Evolutionary conservation across 2,797 vertebrate species (phyloP).

Genomic region (Podarcis lilfordi): DNA sequence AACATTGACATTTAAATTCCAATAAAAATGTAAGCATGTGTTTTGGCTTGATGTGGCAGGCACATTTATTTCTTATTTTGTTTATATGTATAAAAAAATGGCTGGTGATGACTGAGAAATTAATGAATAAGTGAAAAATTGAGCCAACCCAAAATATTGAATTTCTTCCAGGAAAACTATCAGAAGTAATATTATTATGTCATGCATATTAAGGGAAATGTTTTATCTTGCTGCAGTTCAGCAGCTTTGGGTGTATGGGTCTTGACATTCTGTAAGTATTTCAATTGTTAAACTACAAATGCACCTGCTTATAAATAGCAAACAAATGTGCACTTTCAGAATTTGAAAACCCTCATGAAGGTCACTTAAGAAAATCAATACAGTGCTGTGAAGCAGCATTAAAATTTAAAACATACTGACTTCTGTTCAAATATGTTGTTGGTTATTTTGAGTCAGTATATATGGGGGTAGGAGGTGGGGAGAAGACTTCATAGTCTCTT

Average conservation of each 20-base stretch:
- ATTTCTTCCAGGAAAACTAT: neutral
- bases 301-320: neutral
- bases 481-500: neutral
- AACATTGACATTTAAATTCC: constrained; percentile 34
- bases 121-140: constrained; percentile 40
- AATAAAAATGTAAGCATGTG: constrained; percentile 33
- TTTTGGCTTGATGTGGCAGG: constrained; percentile 6
- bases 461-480: neutral
- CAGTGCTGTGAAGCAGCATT: neutral
- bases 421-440: neutral
- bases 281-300: constrained; percentile 24
- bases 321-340: neutral
- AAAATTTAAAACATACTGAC: neutral
- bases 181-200: neutral
- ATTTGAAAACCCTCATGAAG: neutral
- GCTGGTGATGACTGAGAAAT: constrained; percentile 36
- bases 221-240: constrained; percentile 6
- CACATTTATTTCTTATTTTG: constrained; percentile 10
- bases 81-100: constrained; percentile 4
- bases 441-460: neutral
- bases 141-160: constrained; percentile 11
- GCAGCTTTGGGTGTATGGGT: neutral
- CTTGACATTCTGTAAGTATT: constrained; percentile 26
- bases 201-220: neutral
- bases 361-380: neutral